phyloP scores from a whole-genome alignment of 2,888 invertebrate species.

The Drosophila meridiana region DNA sequence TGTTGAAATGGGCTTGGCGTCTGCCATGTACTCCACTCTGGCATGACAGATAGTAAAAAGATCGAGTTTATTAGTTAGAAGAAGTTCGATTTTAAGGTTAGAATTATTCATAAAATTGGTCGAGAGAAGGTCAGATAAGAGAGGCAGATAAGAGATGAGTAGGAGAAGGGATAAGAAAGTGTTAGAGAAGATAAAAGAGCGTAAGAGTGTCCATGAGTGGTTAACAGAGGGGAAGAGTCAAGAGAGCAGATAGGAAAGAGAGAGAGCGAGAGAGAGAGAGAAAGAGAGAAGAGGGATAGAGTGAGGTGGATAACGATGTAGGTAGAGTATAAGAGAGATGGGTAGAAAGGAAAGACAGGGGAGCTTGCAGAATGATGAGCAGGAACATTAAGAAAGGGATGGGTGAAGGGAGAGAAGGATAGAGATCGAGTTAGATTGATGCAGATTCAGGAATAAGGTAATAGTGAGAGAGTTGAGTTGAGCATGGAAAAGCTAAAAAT shows the following conservation, averaged over 20 bases:
- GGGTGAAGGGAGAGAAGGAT: too few species aligned
- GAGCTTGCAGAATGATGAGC: too few species aligned
- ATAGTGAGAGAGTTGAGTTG: too few species aligned
- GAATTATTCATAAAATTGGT: too few species aligned
- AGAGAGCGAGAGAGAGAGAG: background rate
- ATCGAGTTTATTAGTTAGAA: background rate
- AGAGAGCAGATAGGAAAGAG: background rate
- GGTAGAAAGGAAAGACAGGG: background rate
- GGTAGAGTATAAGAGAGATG: background rate
- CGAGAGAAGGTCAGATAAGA: background rate
- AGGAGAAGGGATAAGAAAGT: background rate
- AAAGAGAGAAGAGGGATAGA: background rate
- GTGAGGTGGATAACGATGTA: background rate
- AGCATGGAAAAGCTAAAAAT: too few species aligned
- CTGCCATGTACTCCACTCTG: background rate
- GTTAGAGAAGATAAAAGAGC: background rate
- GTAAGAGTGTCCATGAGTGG: background rate
- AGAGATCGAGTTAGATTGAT: too few species aligned
- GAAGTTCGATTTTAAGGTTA: too few species aligned
- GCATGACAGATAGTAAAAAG: too few species aligned
- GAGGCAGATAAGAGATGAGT: background rate
- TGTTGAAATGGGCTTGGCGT: conserved; percentile 2
- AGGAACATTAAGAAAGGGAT: too few species aligned
- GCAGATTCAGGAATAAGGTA: too few species aligned
- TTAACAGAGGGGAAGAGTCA: too few species aligned